These are phyloP conservation scores for Sardinella longiceps DNA, from an alignment of 2,797 vertebrate genomes.

Conservation along the genomic window DNA sequence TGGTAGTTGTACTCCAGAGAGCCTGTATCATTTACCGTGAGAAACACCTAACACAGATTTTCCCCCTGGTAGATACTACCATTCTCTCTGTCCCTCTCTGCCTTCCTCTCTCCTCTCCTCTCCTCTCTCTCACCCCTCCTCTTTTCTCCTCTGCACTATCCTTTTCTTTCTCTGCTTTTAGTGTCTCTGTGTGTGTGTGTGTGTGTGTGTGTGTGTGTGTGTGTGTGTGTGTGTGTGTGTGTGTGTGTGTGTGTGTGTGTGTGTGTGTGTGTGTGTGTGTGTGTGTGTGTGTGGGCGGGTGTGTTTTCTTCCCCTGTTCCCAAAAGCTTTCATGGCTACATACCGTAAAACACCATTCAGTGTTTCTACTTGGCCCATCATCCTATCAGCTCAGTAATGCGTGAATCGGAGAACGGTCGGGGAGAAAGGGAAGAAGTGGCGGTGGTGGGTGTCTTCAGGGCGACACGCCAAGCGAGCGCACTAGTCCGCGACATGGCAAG, in stretches of 20 bases:
- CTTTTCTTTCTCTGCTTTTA: neutral
- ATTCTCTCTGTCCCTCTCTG: neutral
- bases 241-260: neutral
- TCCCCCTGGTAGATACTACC: constrained; percentile 5
- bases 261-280: neutral
- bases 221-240: neutral
- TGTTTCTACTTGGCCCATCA: constrained; percentile 38
- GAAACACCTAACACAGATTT: constrained; percentile 18
- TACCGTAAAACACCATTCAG: constrained; percentile 35
- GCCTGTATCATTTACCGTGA: constrained; percentile 12
- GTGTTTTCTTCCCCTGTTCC: neutral
- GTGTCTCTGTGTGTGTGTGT: too few relatives aligned
- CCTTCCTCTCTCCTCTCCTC: neutral
- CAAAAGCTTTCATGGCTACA: constrained; percentile 6
- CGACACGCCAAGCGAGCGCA: constrained; percentile 42
- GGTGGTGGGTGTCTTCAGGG: constrained; percentile 37
- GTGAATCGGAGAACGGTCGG: constrained; percentile 24
- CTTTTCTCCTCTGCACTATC: neutral
- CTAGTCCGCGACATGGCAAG: too few relatives aligned
- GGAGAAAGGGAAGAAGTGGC: neutral
- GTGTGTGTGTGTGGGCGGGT: neutral
- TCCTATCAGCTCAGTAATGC: constrained; percentile 36
- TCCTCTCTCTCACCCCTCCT: neutral
- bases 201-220: neutral
- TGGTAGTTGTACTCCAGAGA: neutral